phyloP scores from a whole-genome alignment of 2,888 invertebrate species.

The Mythimna pallens region DNA sequence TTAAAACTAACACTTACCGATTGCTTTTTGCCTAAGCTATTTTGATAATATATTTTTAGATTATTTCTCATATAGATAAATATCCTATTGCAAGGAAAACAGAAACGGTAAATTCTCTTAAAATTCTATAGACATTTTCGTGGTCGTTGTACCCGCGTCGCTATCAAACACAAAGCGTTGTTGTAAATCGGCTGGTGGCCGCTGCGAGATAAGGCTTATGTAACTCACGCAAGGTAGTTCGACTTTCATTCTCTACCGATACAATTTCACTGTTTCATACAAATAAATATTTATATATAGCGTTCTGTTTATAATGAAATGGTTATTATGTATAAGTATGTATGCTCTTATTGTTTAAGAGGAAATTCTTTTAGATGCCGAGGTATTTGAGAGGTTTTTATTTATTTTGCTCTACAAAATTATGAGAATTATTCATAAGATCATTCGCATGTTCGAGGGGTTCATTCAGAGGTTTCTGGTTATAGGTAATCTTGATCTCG shows the following conservation, averaged over 20 bases:
- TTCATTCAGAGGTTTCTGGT: too few relatives aligned
- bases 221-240: constrained; percentile 58
- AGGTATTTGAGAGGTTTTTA: background rate
- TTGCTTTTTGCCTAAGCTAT: too few relatives aligned
- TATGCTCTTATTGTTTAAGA: background rate
- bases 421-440: background rate
- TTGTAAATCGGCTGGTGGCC: constrained; percentile 58
- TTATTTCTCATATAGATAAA: too few relatives aligned
- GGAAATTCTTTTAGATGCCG: background rate
- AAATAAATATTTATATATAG: constrained; percentile 34
- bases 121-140: constrained; percentile 13
- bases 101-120: background rate
- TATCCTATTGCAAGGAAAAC: too few relatives aligned
- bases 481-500: too few relatives aligned
- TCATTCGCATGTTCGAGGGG: too few relatives aligned
- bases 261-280: constrained; percentile 56
- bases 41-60: too few relatives aligned
- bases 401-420: background rate
- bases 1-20: too few relatives aligned
- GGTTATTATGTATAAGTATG: background rate
- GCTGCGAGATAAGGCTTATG: constrained; percentile 62
- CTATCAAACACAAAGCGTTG: constrained; percentile 67
- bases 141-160: constrained; percentile 44
- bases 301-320: constrained; percentile 10
- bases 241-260: constrained; percentile 64